These are phyloP conservation scores for Bufo bufo DNA, from an alignment of 2,113 vertebrate species.

Conservation along the genomic window DNA sequence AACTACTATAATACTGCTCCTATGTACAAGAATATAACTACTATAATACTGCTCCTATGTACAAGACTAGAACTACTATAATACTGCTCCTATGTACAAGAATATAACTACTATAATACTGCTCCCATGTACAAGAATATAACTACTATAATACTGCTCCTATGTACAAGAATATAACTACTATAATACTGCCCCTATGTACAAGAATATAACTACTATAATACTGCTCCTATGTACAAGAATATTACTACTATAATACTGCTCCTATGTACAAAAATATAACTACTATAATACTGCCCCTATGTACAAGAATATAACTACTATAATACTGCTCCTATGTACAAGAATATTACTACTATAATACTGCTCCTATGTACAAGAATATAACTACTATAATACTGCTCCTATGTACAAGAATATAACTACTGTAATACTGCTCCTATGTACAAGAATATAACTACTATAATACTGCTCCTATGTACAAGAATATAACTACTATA, in stretches of 20 bases:
- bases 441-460: slow-evolving; percentile 12
- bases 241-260: slow-evolving; percentile 6
- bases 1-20: slow-evolving; percentile 8
- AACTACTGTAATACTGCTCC: background rate
- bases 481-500: background rate
- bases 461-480: background rate
- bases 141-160: background rate
- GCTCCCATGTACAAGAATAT: background rate
- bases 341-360: background rate
- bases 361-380: background rate
- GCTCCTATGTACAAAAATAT: background rate
- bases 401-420: background rate
- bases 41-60: background rate
- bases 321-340: background rate
- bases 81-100: slow-evolving; percentile 4
- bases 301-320: slow-evolving; percentile 1
- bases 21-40: slow-evolving; percentile 10
- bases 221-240: background rate
- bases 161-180: background rate
- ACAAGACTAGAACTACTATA: slow-evolving; percentile 1
- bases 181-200: background rate
- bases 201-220: slow-evolving; percentile 3
- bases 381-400: slow-evolving; percentile 3
- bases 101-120: slow-evolving; percentile 9
- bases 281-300: slow-evolving; percentile 1